Percentiles rank a stretch among this genome's conserved stretches.
Conservation (phyloP, 2,113 vertebrate genomes). For the Alligator mississippiensis region DNA sequence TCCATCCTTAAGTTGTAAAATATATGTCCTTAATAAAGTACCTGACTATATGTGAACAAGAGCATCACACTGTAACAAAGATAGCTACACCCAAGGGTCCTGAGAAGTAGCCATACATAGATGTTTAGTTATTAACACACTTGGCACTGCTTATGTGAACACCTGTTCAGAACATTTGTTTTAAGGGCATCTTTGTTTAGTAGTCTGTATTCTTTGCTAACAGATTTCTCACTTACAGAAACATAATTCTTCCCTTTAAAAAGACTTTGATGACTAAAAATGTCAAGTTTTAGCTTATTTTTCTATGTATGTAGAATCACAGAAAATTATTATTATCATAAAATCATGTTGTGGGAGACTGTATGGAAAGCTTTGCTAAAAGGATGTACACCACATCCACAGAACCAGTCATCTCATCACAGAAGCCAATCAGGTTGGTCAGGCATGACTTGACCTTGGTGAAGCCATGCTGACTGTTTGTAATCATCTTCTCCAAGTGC, state of each 20-base stretch:
- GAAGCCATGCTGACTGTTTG: too few species aligned
- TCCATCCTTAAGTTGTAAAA: not conserved
- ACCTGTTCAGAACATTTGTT: not conserved
- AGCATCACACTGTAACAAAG: not conserved
- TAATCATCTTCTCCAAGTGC: too few species aligned
- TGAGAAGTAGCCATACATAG: not conserved
- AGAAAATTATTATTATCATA: not conserved
- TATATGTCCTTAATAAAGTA: not conserved
- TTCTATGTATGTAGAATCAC: not conserved
- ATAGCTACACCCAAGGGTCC: not conserved
- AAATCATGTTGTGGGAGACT: too few species aligned
- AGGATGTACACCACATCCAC: too few species aligned
- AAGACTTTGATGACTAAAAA: not conserved
- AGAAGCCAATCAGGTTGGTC: too few species aligned
- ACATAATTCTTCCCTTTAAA: not conserved
- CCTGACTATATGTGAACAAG: not conserved
- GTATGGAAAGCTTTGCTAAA: too few species aligned
- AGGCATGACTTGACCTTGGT: too few species aligned
- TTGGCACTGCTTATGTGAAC: not conserved
- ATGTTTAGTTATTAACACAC: not conserved
- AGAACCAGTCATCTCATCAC: too few species aligned
- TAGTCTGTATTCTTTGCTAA: constrained; percentile 11
- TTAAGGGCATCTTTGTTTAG: not conserved
- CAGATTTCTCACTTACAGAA: constrained; percentile 32
- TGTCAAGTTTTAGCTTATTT: constrained; percentile 14